A percentile compares a stretch with the other conserved stretches of the same genome.
These are phyloP conservation scores for Sinocyclocheilus maitianheensis DNA, from an alignment of 2,113 vertebrate species.

Conservation along the genomic window DNA sequence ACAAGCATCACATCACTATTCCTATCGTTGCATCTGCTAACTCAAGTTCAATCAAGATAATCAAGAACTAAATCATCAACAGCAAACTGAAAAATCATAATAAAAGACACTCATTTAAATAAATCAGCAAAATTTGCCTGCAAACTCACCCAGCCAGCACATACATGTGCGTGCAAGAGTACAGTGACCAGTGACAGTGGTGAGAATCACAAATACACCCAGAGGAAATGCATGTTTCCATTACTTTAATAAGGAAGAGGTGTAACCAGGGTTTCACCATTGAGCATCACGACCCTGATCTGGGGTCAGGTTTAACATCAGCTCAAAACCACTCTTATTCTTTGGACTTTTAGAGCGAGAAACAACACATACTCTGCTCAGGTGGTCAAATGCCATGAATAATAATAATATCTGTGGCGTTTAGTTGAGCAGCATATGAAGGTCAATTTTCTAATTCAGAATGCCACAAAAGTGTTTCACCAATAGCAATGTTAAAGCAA, in stretches of 20 bases:
- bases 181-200: background rate
- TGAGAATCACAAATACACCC: background rate
- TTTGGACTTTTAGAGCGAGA: background rate
- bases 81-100: background rate
- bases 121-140: background rate
- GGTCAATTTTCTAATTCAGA: background rate
- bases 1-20: background rate
- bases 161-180: background rate
- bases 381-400: background rate
- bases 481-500: background rate
- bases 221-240: conserved; percentile 16
- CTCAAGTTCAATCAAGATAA: background rate
- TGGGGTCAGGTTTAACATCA: background rate
- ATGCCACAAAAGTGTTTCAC: background rate
- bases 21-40: too few species aligned
- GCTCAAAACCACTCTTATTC: background rate
- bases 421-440: background rate
- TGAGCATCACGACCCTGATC: background rate
- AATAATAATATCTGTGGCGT: background rate
- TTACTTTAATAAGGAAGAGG: conserved; percentile 29
- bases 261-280: conserved; percentile 12
- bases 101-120: background rate
- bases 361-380: background rate
- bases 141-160: background rate
- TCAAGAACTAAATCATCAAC: background rate